Conservation (phyloP, 1,140 invertebrate species). For the Euwallacea fornicatus region DNA sequence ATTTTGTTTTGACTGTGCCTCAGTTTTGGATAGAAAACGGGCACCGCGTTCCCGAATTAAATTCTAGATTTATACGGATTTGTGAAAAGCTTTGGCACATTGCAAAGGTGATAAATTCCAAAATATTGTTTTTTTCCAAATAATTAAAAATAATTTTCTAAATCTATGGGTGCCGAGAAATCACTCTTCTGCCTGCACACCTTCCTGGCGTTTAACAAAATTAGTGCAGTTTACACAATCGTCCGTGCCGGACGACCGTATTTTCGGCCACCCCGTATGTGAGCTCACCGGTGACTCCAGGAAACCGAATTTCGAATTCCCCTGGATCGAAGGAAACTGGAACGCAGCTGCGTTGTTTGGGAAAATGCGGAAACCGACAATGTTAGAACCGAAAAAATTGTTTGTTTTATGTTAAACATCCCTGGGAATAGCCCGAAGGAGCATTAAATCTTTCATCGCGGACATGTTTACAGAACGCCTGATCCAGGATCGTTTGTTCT, state of each 20-base stretch:
- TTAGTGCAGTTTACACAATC: not conserved
- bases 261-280: not conserved
- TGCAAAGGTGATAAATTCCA: no score
- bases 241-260: not conserved
- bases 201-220: not conserved
- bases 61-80: not conserved
- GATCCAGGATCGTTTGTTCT: not conserved
- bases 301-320: no score
- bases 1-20: conserved; percentile 29
- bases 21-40: not conserved
- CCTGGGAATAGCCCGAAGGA: conserved; percentile 20
- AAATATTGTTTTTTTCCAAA: no score
- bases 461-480: conserved; percentile 14
- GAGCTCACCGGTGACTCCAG: not conserved
- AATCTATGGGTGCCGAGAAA: not conserved
- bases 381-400: conserved; percentile 24
- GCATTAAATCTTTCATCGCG: conserved; percentile 20
- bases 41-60: conserved; percentile 3
- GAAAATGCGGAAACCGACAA: conserved; percentile 10
- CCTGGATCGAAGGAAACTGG: not conserved
- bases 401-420: conserved; percentile 28
- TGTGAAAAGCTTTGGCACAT: no score
- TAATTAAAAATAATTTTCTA: no score
- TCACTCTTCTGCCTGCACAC: not conserved
- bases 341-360: not conserved